phyloP scores from a whole-genome alignment of 2,113 vertebrate species.

The Pagrus major region DNA sequence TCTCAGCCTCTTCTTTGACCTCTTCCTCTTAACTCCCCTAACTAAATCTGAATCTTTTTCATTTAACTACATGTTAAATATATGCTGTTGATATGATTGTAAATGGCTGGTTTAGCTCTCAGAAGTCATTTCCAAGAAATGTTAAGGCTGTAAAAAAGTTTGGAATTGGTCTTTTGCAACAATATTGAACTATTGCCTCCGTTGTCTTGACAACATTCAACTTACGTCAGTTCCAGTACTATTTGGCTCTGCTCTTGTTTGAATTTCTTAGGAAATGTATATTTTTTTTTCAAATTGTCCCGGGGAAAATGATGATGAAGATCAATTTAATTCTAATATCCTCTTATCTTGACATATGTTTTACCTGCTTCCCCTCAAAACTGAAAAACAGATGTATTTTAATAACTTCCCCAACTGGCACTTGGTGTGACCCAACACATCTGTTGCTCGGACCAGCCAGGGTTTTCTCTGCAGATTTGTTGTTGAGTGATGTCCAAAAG shows the following conservation, averaged over 20 bases:
- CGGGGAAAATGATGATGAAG: neutral
- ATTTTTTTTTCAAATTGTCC: neutral
- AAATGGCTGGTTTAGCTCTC: neutral
- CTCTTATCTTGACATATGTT: neutral
- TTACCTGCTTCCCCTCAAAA: neutral
- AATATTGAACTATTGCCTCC: neutral
- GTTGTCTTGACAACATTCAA: neutral
- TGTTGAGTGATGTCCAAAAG: neutral
- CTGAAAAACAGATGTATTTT: neutral
- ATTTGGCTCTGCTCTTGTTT: neutral
- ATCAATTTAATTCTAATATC: neutral
- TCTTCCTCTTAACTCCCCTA: neutral
- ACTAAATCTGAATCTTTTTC: neutral
- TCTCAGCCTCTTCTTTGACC: neutral
- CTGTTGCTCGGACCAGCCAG: neutral
- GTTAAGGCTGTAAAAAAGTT: neutral
- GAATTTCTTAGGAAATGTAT: neutral
- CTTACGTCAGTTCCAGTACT: neutral
- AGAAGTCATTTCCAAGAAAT: neutral
- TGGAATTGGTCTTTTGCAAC: neutral
- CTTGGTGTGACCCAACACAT: slow-evolving; percentile 1
- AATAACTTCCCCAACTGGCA: neutral
- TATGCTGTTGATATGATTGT: neutral
- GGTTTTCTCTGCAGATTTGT: neutral
- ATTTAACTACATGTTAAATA: neutral